A percentile compares a stretch with the other conserved stretches of the same genome.
Conservation (phyloP, 2,113 vertebrate genomes). For the Spizaetus ornatus region DNA sequence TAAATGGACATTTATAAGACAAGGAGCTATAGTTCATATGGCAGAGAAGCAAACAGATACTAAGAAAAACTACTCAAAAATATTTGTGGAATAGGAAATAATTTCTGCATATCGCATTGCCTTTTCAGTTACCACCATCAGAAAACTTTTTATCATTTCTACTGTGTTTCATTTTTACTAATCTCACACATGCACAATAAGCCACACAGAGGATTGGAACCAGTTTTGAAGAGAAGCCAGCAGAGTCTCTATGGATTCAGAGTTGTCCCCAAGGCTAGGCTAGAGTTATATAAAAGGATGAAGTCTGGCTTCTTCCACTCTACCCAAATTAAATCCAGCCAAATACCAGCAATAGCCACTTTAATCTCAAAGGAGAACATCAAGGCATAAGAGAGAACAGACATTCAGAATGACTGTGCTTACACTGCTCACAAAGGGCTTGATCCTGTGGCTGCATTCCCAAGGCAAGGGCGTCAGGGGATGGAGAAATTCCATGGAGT, state of each 20-base stretch:
- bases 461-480: neutral
- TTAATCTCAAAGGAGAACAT: neutral
- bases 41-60: neutral
- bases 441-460: neutral
- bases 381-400: neutral
- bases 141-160: neutral
- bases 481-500: neutral
- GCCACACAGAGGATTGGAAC: neutral
- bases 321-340: neutral
- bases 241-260: neutral
- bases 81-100: neutral
- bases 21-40: neutral
- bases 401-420: neutral
- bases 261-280: neutral
- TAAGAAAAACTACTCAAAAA: neutral
- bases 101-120: neutral
- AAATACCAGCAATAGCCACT: neutral
- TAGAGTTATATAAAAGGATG: neutral
- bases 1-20: neutral
- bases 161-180: neutral
- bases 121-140: neutral
- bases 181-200: neutral
- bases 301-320: neutral
- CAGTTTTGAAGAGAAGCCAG: neutral
- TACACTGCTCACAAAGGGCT: neutral